These are phyloP conservation scores for Taenioides sp. DNA, from an alignment of 2,797 vertebrate species.

Conservation along the genomic window DNA sequence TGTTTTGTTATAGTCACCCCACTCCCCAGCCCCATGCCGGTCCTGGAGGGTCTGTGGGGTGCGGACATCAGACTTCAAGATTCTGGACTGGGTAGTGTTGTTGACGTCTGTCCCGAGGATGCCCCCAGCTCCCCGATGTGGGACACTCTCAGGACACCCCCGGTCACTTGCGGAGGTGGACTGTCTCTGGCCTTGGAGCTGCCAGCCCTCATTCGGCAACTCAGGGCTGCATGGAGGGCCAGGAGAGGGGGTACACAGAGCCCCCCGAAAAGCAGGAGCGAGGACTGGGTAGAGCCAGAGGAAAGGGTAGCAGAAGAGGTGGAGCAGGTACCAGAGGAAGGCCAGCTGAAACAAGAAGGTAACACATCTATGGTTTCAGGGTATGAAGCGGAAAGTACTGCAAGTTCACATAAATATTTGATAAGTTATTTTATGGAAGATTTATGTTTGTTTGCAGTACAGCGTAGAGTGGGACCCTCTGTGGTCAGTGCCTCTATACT, in stretches of 20 bases:
- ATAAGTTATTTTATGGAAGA: slow-evolving; percentile 10
- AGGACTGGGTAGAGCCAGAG: slow-evolving; percentile 49
- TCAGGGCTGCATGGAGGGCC: slow-evolving; percentile 65
- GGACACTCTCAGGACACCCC: slow-evolving; percentile 60
- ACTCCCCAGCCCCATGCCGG: slow-evolving; percentile 49
- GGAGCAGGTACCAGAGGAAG: slow-evolving; percentile 39
- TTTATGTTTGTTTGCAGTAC: slow-evolving; percentile 12
- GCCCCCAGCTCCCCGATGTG: slow-evolving; percentile 52
- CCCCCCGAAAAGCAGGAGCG: slow-evolving; percentile 33
- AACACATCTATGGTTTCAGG: slow-evolving; percentile 24
- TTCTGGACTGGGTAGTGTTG: slow-evolving; percentile 37
- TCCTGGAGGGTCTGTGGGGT: slow-evolving; percentile 62
- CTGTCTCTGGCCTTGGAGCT: slow-evolving; percentile 67
- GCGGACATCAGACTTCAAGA: slow-evolving; percentile 57
- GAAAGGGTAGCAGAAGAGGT: slow-evolving; percentile 49
- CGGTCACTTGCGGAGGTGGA: slow-evolving; percentile 60
- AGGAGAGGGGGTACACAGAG: slow-evolving; percentile 49
- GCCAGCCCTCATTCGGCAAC: slow-evolving; percentile 67
- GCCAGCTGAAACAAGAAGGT: slow-evolving; percentile 55
- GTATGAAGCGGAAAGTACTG: slow-evolving; percentile 2
- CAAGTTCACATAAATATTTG: slow-evolving; percentile 32
- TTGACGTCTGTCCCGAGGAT: slow-evolving; percentile 58
- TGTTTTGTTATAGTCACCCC: slow-evolving; percentile 9
- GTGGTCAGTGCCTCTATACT: not conserved
- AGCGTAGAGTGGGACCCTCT: not conserved